Base-by-base conservation (phyloP, 2,113 vertebrate species). In the Heterotis niloticus region DNA sequence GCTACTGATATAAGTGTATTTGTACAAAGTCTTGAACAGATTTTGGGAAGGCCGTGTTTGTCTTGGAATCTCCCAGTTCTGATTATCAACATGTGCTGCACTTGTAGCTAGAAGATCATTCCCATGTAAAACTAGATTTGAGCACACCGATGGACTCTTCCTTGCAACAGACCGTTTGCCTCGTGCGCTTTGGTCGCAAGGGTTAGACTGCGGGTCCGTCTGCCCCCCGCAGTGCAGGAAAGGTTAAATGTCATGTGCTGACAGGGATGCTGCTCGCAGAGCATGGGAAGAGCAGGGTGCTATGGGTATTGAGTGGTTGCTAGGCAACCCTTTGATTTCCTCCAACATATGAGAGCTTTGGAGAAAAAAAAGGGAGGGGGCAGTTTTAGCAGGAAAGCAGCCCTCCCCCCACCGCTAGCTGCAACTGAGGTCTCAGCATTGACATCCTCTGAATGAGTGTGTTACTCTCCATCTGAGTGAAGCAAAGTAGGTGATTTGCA, bases 331-430 rank as follows among this genome's bases (percentile, higher is more conserved):
- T 59, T 83, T 66, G 59, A 57, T 78, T 72, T 78, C 76, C 81
- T 79, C 80, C 78, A 85, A 75, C 70, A 57, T 78, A 71, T 77
- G 56, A 76, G 75, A 82, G 75, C 83, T 75, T 73, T 81, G 81
- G 78, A 79, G 76, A 54, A 26, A 75, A 67, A 14, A 64, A 29
- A 20, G 54, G 51, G 69, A 18, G 51, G 54, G 78, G 34, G 23
- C 68, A 13, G 70, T 44, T 62, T 72, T 51, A 67, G 78, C 51
- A 57, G 68, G 69, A 64, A 29, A 57, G 18, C 28, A 5, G 13
- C 18, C 17, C 52, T 26, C 34, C 20, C 29, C 9, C 34, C 51
- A 34, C 69, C 13, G 34, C 44, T n/a, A 23, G 29, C 69, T 62
- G 13, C 59, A 2, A 62, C 71, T 24, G 23, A n/a, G 52, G 71